These are phyloP conservation scores for Chymomyza costata DNA, from an alignment of 1,140 invertebrate genomes.

Conservation along the genomic window DNA sequence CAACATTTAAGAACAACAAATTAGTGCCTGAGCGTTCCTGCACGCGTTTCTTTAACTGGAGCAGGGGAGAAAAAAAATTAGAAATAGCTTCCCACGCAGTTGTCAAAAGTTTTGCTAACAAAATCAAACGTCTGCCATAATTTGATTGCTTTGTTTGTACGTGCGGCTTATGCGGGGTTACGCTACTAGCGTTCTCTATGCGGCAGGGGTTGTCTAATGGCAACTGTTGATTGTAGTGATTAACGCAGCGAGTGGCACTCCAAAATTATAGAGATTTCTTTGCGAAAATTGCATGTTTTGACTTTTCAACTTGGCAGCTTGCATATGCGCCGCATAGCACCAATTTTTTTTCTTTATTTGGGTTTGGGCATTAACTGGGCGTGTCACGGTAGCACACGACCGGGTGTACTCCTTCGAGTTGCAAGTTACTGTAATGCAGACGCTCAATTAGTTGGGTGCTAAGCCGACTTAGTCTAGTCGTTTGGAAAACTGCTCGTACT, in stretches of 20 bases:
- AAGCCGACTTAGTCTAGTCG: constrained; percentile 66
- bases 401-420: no score
- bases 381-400: constrained; percentile 33
- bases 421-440: no score
- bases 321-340: not conserved
- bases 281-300: constrained; percentile 65
- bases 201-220: not conserved
- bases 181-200: not conserved
- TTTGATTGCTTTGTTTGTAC: constrained; percentile 56
- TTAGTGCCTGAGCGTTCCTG: constrained; percentile 13
- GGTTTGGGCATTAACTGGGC: constrained; percentile 10
- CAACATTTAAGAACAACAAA: constrained; percentile 15
- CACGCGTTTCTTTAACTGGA: constrained; percentile 14
- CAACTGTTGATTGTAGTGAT: constrained; percentile 73
- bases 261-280: constrained; percentile 48
- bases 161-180: not conserved
- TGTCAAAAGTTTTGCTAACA: constrained; percentile 14
- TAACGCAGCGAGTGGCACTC: constrained; percentile 41
- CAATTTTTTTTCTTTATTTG: no score
- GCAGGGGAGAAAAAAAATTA: not conserved
- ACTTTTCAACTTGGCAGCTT: constrained; percentile 21
- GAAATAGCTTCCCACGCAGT: constrained; percentile 27
- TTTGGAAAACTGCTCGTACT: constrained; percentile 52
- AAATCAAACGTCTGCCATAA: constrained; percentile 41
- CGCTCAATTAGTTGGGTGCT: constrained; percentile 41